Base-by-base conservation (phyloP, 2,797 vertebrate genomes). In the Agapornis canus region DNA sequence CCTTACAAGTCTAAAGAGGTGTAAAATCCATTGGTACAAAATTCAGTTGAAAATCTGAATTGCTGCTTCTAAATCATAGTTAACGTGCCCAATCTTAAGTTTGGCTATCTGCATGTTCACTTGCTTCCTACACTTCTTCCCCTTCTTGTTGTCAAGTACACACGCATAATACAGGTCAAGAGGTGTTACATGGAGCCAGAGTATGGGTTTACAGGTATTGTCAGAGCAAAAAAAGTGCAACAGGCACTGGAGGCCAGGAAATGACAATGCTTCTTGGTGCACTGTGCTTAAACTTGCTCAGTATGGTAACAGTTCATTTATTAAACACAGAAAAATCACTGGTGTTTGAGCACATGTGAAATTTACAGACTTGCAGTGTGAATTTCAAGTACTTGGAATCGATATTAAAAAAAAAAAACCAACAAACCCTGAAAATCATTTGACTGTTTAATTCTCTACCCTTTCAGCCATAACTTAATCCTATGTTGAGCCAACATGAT, bases 311-410 rank as follows among this genome's bases (percentile, higher is more conserved):
- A 39, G 11, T 82, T 72, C 1, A 37, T 72, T 91, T 65, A 40
- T 60, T 78, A 78, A 75, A 35, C 21, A 47, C 5, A 39, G 39
- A 16, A 89, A 51, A 35, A 49, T 69, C 66, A 79, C 17, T 42
- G 35, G 75, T 35, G 35, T 89, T 39, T 54, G 66, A 95, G n/a
- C 39, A 72, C 17, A 8, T 59, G 19, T 78, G 37, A 64, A 84
- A 71, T 84, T 51, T 59, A 31, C 4, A 3, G 70, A 79, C 76
- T 37, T 89, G 18, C 45, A 7, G 32, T 66, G 19, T 81, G 77
- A 90, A 69, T 90, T 91, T 76, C 40, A 87, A 84, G 59, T 90
- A 51, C 61, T 89, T 87, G 56, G 10, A 80, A 17, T 69, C 19
- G 54, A 11, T 68, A 32, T 56, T 57, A 16, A 57, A 57, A 2